These are phyloP conservation scores for Chondrosia reniformis DNA, from an alignment of 37 sponge, comb jelly and placozoan species.

Conservation along the genomic window DNA sequence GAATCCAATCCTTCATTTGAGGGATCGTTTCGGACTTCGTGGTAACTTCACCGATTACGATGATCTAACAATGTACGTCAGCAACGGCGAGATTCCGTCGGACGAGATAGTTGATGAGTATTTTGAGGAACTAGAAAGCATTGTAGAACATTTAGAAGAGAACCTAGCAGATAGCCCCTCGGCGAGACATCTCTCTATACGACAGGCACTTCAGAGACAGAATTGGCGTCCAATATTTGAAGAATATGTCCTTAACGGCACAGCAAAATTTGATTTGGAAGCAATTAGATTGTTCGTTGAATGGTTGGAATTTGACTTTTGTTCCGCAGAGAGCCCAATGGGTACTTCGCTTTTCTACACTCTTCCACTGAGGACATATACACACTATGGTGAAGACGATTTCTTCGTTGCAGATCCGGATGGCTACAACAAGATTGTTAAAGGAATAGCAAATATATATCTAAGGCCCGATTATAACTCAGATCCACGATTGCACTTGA, in stretches of 20 bases:
- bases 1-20: conserved; percentile 11
- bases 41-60: neutral
- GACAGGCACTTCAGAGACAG: neutral
- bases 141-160: neutral
- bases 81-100: neutral
- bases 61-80: neutral
- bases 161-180: neutral
- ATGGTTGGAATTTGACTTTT: conserved; percentile 26
- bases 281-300: neutral
- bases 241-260: no score
- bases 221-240: conserved; percentile 23
- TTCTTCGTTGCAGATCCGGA: conserved; percentile 37
- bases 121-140: neutral
- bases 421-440: conserved; percentile 9
- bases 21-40: neutral
- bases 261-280: no score
- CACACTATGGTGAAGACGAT: conserved; percentile 11
- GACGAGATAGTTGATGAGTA: neutral
- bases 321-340: conserved; percentile 21
- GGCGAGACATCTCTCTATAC: neutral
- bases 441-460: conserved; percentile 17
- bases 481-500: conserved; percentile 32
- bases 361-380: neutral
- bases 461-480: neutral
- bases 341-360: conserved; percentile 1